Base-by-base conservation (phyloP, 2,113 vertebrate species). In the Baryphthengus martii region DNA sequence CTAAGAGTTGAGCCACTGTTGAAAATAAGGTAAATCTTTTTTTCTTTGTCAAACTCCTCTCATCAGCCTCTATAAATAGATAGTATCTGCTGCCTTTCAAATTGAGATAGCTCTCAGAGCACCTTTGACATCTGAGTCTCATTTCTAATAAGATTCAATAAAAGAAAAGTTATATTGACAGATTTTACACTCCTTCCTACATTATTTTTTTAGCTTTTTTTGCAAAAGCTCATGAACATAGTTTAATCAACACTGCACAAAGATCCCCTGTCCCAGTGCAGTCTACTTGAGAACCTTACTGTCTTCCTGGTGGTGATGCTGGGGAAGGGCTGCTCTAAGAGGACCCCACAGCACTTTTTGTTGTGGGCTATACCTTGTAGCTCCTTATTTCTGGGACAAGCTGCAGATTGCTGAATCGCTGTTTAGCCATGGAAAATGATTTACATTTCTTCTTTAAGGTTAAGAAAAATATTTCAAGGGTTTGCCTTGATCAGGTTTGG, bases 1-100 rank as follows among this genome's bases (percentile, higher is more conserved):
- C 97, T 99, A 89, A 98, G 99, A 94, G 99, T 99, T 72, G 99
- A 99, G 79, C 99, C 99, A 13, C 96, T 99, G 84, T 97, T 99
- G 96, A 99, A 99, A 97, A 98, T 99, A 95, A 99, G 99, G 99
- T 99, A 98, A 97, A 55, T 88, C 29, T 77, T 67, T 65, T 70
- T 53, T 88, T 76, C 35, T 76, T 65, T 73, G 13, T 91, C 76
- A 62, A 87, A 50, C 55, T 81, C 17, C n/a, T n/a, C n/a, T n/a
- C n/a, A n/a, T n/a, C n/a, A n/a, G n/a, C n/a, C n/a, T n/a, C n/a
- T n/a, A n/a, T n/a, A n/a, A n/a, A n/a, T n/a, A n/a, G n/a, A n/a
- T n/a, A n/a, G n/a, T n/a, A 9, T 55, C 44, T 74, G 71, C 24
- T 55, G 21, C 33, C 56, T 83, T 81, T 84, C 37, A 50, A 47